phyloP scores from a whole-genome alignment of 2,888 invertebrate genomes.

The Netelia virgata region DNA sequence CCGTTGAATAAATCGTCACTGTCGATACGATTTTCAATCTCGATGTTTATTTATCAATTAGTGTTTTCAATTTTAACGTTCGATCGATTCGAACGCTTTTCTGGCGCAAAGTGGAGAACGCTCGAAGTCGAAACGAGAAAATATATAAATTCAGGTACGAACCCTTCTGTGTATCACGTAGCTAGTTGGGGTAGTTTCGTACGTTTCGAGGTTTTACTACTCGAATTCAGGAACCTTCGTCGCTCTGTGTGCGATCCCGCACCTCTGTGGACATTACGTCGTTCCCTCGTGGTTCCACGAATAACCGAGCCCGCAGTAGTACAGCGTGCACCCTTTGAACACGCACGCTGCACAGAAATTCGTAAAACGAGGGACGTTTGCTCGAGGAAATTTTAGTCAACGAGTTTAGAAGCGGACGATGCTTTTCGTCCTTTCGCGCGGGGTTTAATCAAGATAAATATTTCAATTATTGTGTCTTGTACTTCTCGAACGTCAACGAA shows the following conservation, averaged over 20 bases:
- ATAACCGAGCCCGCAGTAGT: slow-evolving; percentile 18
- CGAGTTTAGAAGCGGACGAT: neutral
- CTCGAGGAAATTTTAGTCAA: neutral
- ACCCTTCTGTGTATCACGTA: neutral
- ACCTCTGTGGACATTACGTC: neutral
- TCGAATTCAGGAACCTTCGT: neutral
- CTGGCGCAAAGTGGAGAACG: too few species aligned
- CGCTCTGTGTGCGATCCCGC: slow-evolving; percentile 27
- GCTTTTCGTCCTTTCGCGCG: neutral
- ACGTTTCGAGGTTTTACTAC: neutral
- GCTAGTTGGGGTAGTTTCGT: neutral
- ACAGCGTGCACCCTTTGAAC: slow-evolving; percentile 37
- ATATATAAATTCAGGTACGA: neutral
- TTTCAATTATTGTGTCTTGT: neutral
- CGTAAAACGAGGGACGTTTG: neutral
- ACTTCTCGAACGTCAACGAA: slow-evolving; percentile 9
- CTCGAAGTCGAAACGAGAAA: neutral
- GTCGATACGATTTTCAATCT: too few species aligned
- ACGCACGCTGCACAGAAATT: neutral
- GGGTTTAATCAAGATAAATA: neutral
- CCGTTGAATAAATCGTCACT: too few species aligned
- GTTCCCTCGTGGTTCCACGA: neutral
- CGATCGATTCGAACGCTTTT: neutral
- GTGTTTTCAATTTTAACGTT: neutral
- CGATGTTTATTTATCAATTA: too few species aligned